phyloP scores from a whole-genome alignment of 2,888 invertebrate species.

The Sinodicranocentrus sp. region DNA sequence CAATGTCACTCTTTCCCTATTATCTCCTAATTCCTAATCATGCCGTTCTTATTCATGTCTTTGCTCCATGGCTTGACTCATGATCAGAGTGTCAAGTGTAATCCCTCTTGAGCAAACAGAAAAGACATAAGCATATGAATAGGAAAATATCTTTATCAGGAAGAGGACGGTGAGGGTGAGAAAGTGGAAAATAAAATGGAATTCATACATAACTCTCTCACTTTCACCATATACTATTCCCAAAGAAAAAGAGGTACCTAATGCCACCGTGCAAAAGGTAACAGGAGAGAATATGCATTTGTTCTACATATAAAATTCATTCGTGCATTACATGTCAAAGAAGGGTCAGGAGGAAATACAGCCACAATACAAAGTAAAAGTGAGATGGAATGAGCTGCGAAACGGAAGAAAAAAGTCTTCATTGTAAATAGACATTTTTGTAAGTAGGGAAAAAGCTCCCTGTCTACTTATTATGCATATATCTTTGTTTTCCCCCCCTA shows the following conservation, averaged over 20 bases:
- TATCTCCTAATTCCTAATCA: too few species aligned
- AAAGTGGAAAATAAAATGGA: slow-evolving; percentile 34
- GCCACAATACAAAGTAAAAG: slow-evolving; percentile 8
- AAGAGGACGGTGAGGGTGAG: background rate
- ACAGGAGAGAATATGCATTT: slow-evolving; percentile 2
- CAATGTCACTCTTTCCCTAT: too few species aligned
- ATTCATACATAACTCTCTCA: slow-evolving; percentile 36
- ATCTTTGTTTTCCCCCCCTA: slow-evolving; percentile 10
- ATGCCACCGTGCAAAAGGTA: background rate
- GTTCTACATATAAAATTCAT: slow-evolving; percentile 40
- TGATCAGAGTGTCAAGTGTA: slow-evolving; percentile 6
- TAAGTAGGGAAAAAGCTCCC: background rate
- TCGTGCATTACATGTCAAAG: slow-evolving; percentile 37
- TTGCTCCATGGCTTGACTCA: background rate
- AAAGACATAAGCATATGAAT: background rate
- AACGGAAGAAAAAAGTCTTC: background rate
- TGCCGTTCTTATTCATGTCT: background rate
- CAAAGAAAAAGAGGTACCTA: background rate
- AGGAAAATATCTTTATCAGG: background rate
- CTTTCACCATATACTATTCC: background rate
- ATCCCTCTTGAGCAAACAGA: background rate
- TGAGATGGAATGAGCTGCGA: background rate
- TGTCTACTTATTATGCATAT: slow-evolving; percentile 24
- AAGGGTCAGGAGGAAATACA: slow-evolving; percentile 18
- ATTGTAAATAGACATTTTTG: background rate